These are phyloP conservation scores for Australoheros facetus DNA, from an alignment of 2,797 vertebrate species.

Conservation along the genomic window DNA sequence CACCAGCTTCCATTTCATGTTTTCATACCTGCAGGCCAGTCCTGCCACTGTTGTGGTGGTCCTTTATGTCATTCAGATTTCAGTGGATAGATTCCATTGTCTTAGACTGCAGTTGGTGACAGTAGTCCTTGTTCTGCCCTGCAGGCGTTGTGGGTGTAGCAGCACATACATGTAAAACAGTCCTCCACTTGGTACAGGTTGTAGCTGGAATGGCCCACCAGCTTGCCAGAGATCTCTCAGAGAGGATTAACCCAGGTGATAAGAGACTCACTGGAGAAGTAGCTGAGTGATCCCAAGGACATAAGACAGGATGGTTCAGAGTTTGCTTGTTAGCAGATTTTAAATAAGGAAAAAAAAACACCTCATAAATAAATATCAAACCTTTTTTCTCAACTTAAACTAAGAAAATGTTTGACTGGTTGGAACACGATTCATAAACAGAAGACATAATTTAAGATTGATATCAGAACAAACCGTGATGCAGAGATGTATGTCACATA, in stretches of 20 bases:
- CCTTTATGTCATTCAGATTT: background rate
- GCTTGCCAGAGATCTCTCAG: background rate
- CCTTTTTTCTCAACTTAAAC: background rate
- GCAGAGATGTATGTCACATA: background rate
- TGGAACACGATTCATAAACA: background rate
- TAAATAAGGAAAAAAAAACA: background rate
- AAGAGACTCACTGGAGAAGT: background rate
- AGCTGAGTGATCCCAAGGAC: background rate
- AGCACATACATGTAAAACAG: background rate
- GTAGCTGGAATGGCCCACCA: background rate
- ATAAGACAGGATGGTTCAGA: background rate
- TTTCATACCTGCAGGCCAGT: background rate
- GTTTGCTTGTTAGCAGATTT: background rate
- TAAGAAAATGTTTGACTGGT: background rate
- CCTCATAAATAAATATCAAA: background rate
- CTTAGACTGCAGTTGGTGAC: background rate
- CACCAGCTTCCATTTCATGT: background rate
- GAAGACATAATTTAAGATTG: background rate
- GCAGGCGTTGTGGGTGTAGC: background rate
- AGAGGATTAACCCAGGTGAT: background rate
- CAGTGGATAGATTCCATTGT: background rate
- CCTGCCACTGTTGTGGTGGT: background rate
- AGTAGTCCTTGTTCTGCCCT: background rate
- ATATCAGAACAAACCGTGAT: accelerated
- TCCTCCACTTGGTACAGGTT: background rate